Evolutionary conservation across 2,113 vertebrate species (phyloP), one percentile per base, ranked within the genome.

Genomic region (Hylia prasina): DNA sequence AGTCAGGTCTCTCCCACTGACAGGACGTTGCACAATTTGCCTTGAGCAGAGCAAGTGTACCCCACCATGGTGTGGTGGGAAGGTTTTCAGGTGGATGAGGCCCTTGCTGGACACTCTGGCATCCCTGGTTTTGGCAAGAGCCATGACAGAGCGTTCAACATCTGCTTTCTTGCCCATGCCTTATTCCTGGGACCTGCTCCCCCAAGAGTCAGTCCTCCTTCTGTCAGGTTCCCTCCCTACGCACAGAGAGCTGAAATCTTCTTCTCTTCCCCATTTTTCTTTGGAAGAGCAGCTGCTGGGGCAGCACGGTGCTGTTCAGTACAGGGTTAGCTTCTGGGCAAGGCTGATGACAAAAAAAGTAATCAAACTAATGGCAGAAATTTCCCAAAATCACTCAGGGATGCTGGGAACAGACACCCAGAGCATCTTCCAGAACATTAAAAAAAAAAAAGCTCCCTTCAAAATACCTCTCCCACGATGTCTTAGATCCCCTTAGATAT

Each of bases 401-500:
- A 3, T 2, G 11, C 17, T 35, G 48, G 53, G 44, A 65, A 48
- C 44, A 17, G 75, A 23, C 47, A 57, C 16, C 9, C 58, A 61
- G 50, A 15, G 33, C 79, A 60, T 81, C 78, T 70, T 75, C 64
- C 54, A 44, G 85, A 57, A 56, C 51, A 48, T 50, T n/a, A n/a
- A n/a, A n/a, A 78, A 88, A 90, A 39, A 42, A 58, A 66, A 75
- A 82, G 15, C 21, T 86, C 25, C 44, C 50, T 90, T 86, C 58
- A 30, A 48, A 30, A 69, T 35, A 14, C 33, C 51, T 77, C 51
- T 82, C 40, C 73, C 12, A 3, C 9, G 15, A 40, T 60, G 45
- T 79, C 87, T 91, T 45, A 87, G 78, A 87, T 91, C 66, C 87
- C 70, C 39, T 77, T n/a, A 82, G 92, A 87, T 81, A 88, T 84